These are phyloP conservation scores for Micromys minutus DNA, from an alignment of 2,113 vertebrate genomes.

Conservation along the genomic window DNA sequence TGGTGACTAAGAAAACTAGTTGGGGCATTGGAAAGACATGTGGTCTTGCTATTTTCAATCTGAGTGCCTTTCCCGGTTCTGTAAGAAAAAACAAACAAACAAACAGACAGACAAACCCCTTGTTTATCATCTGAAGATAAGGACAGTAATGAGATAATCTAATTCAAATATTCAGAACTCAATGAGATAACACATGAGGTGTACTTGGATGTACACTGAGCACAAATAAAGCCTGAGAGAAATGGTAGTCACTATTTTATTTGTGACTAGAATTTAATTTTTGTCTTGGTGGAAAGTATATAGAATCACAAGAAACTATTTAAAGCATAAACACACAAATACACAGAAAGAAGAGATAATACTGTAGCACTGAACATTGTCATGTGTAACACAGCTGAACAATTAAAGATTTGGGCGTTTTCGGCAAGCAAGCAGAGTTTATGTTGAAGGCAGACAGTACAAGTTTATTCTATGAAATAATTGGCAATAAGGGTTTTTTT, in stretches of 20 bases:
- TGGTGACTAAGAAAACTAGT: conserved; percentile 9
- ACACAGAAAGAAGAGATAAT: not conserved
- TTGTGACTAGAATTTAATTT: not conserved
- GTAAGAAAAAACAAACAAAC: not conserved
- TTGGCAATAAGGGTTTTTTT: conserved; percentile 39
- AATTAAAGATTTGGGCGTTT: not conserved
- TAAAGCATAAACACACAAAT: not conserved
- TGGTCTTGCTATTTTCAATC: not conserved
- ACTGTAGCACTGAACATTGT: not conserved
- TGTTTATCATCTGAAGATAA: conserved; percentile 34
- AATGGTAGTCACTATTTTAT: not conserved
- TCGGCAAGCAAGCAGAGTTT: not conserved
- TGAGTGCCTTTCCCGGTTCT: not conserved
- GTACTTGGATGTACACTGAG: not conserved
- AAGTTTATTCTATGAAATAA: conserved; percentile 34
- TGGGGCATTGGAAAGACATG: not conserved
- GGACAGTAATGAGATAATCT: not conserved
- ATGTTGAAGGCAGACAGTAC: not conserved
- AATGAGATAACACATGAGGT: not conserved
- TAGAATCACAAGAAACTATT: not conserved
- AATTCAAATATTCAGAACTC: conserved; percentile 13
- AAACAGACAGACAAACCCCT: no score
- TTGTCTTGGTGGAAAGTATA: conserved; percentile 25
- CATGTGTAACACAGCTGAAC: not conserved
- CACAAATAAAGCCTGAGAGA: conserved; percentile 24